Percentiles rank a stretch among this genome's conserved stretches.
Conservation (phyloP, 2,797 vertebrate species). For the Sciurus vulgaris region DNA sequence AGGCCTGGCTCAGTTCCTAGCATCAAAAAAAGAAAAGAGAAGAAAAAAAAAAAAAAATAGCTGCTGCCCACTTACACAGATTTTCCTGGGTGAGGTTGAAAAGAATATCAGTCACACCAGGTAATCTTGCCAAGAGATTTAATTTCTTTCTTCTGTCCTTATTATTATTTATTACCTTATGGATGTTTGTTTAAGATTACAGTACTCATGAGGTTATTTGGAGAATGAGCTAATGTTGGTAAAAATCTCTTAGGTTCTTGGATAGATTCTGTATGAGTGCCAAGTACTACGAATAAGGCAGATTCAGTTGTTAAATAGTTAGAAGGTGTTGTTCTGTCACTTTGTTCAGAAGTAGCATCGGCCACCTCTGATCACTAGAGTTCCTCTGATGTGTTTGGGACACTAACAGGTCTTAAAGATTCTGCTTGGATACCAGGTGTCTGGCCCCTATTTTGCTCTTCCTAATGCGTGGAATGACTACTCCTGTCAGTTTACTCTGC, state of each 20-base stretch:
- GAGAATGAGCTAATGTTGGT: constrained; percentile 10
- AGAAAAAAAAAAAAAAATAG: background rate
- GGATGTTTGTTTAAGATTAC: background rate
- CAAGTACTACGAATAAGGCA: background rate
- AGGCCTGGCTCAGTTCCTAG: background rate
- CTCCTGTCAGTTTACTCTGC: background rate
- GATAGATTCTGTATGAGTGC: background rate
- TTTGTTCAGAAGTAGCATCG: background rate
- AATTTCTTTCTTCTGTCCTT: background rate
- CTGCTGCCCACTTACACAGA: background rate
- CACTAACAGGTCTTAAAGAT: background rate
- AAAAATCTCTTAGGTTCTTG: background rate
- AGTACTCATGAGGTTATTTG: background rate
- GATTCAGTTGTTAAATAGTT: background rate
- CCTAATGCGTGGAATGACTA: background rate
- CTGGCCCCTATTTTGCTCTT: background rate
- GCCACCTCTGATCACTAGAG: background rate
- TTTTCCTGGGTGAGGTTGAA: constrained; percentile 8
- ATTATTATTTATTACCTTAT: background rate
- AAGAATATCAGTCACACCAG: background rate
- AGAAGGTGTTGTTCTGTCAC: background rate
- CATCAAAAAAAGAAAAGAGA: background rate
- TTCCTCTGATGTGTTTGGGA: background rate
- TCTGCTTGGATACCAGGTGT: background rate
- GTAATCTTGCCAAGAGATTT: background rate